These are phyloP conservation scores for Tauraco hartlaubi DNA, from an alignment of 2,797 vertebrate genomes.

Conservation along the genomic window DNA sequence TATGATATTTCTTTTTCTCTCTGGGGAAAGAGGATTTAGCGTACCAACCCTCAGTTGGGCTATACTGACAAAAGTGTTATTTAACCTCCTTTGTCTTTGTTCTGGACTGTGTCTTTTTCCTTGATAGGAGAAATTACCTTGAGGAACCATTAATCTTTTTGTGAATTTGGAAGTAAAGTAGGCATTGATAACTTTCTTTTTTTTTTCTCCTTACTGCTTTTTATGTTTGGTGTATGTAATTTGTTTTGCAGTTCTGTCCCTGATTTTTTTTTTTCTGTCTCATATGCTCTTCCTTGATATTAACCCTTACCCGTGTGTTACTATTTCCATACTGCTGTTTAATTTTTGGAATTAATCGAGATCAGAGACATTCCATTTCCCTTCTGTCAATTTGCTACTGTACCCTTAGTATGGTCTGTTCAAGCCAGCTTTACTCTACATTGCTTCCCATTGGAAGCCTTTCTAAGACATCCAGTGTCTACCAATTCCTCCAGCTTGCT, in stretches of 20 bases:
- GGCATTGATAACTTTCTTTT: neutral
- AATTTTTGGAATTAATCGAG: neutral
- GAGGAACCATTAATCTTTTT: neutral
- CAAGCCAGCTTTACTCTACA: neutral
- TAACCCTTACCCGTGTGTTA: neutral
- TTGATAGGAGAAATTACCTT: neutral
- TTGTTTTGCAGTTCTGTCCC: neutral
- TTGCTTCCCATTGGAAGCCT: neutral
- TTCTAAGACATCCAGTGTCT: neutral
- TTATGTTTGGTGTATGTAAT: neutral
- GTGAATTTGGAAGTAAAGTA: neutral
- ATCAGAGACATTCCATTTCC: neutral
- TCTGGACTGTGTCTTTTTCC: neutral
- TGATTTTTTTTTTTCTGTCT: neutral
- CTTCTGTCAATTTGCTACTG: neutral
- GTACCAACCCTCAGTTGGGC: neutral
- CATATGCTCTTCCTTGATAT: neutral
- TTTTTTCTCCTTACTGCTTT: neutral
- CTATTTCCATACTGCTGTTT: neutral
- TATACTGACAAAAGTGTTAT: neutral
- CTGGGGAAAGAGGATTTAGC: neutral
- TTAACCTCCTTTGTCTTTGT: slow-evolving; percentile 19
- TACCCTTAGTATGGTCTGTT: neutral
- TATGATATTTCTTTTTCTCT: neutral
- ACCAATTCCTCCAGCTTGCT: neutral